These are phyloP conservation scores for Drosophila bunnanda DNA, from an alignment of 2,888 invertebrate genomes.

Conservation along the genomic window DNA sequence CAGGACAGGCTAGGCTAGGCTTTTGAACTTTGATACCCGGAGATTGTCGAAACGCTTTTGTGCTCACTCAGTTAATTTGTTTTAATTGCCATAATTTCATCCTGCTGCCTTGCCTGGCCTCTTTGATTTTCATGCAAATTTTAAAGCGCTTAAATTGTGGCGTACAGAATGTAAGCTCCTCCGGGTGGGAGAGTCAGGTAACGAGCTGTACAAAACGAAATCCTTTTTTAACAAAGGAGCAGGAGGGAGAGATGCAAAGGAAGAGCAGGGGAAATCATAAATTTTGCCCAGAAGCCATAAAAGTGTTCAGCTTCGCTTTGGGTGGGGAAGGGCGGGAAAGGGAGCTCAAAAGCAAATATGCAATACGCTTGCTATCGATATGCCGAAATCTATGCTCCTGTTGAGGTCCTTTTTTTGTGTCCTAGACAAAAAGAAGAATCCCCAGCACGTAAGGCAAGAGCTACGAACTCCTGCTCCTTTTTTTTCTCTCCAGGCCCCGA, in stretches of 20 bases:
- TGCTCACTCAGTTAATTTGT: constrained; percentile 62
- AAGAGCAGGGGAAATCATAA: constrained; percentile 74
- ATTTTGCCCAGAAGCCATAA: constrained; percentile 77
- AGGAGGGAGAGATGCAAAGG: neutral
- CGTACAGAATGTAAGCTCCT: neutral
- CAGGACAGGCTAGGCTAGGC: constrained; percentile 41
- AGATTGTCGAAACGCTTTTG: constrained; percentile 55
- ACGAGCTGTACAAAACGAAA: constrained; percentile 65
- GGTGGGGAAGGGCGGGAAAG: neutral
- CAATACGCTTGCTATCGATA: constrained; percentile 69
- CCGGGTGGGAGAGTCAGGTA: constrained; percentile 32
- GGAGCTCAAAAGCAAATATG: constrained; percentile 53
- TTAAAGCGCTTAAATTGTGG: constrained; percentile 62
- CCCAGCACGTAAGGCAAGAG: constrained; percentile 7
- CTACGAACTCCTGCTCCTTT: constrained; percentile 8
- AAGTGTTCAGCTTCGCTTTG: constrained; percentile 50
- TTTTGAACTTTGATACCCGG: constrained; percentile 76
- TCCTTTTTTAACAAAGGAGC: constrained; percentile 73
- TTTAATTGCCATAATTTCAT: constrained; percentile 75
- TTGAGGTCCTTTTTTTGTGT: constrained; percentile 28
- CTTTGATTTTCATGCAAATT: constrained; percentile 65
- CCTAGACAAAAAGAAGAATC: constrained; percentile 38
- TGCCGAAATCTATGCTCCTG: constrained; percentile 67
- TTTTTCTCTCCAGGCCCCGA: constrained; percentile 10
- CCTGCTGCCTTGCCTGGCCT: constrained; percentile 11